Evolutionary conservation across 1,140 invertebrate genomes (phyloP).

Genomic region (Drosophila takahashii): DNA sequence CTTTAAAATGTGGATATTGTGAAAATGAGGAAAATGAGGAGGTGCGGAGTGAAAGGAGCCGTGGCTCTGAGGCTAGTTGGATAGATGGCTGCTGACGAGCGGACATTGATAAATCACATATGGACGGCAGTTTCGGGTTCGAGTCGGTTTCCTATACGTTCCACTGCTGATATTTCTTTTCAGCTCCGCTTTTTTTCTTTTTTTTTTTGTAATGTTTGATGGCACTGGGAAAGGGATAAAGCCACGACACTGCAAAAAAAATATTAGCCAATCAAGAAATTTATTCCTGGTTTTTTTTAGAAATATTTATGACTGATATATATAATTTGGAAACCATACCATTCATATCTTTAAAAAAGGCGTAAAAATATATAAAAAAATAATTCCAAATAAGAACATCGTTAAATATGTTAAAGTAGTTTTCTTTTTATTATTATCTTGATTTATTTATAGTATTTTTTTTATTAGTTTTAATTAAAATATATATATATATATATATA

Average conservation of each 20-base stretch:
- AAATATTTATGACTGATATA: too few species aligned
- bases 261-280: conserved; percentile 1
- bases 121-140: conserved; percentile 39
- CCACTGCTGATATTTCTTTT: conserved; percentile 44
- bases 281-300: background rate
- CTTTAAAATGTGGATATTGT: conserved; percentile 18
- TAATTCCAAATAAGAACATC: too few species aligned
- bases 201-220: conserved; percentile 9
- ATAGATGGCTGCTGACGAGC: conserved; percentile 70
- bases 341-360: too few species aligned
- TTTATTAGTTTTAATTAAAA: too few species aligned
- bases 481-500: too few species aligned
- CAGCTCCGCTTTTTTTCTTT: conserved; percentile 1
- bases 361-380: too few species aligned
- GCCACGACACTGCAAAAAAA: conserved; percentile 58
- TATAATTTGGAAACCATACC: too few species aligned
- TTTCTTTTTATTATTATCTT: background rate
- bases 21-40: conserved; percentile 25
- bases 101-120: conserved; percentile 81
- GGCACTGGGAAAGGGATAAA: background rate
- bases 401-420: too few species aligned
- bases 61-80: conserved; percentile 34
- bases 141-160: conserved; percentile 33
- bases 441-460: background rate
- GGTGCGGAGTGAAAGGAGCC: conserved; percentile 20